Evolutionary conservation across 2,113 vertebrate species (phyloP), one percentile per base, ranked within the genome.

Genomic region (Scolopax mira): DNA sequence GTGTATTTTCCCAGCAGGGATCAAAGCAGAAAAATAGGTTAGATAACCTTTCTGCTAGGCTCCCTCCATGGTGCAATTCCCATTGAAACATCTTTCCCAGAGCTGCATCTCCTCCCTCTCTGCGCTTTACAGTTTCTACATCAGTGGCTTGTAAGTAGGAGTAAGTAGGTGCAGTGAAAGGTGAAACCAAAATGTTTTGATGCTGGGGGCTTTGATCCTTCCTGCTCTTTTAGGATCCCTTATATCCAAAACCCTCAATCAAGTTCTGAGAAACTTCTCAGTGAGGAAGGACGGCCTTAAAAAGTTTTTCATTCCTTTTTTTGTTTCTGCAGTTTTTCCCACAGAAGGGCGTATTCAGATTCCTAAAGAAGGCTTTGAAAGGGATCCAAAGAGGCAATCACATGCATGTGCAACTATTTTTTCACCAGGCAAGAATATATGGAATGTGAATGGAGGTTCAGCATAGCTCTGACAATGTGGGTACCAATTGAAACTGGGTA

Each of bases 361-460:
- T 95, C 95, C 88, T 89, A 94, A 92, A 91, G 85, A 79, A 93
- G 79, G 62, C 95, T 97, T 97, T 97, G 96, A 96, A 97, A 94
- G 22, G 55, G 66, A 96, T 96, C 96, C 96, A 97, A 85, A 58
- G 74, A 94, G 79, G 85, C 94, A 92, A 85, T 96, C 95, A 94
- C 82, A 96, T 96, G 94, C 94, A 88, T 93, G 94, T 96, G 90
- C 82, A 94, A 74, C 88, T 96, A 90, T 96, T 96, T 96, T 96
- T 97, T 94, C 79, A 94, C 81, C 75, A 74, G 55, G 60, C 88
- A 97, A 93, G 90, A 90, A 93, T 95, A 96, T 85, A 84, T 92
- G 95, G 95, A 96, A 94, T 94, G 95, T 71, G 95, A 88, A 96
- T 88, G 72, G 83, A 90, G 85, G 67, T 92, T 81, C 85, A 89